Evolutionary conservation across 2,797 vertebrate genomes (phyloP), one percentile per base, ranked within the genome.

Genomic region (Microctenopoma stevenorrisi): DNA sequence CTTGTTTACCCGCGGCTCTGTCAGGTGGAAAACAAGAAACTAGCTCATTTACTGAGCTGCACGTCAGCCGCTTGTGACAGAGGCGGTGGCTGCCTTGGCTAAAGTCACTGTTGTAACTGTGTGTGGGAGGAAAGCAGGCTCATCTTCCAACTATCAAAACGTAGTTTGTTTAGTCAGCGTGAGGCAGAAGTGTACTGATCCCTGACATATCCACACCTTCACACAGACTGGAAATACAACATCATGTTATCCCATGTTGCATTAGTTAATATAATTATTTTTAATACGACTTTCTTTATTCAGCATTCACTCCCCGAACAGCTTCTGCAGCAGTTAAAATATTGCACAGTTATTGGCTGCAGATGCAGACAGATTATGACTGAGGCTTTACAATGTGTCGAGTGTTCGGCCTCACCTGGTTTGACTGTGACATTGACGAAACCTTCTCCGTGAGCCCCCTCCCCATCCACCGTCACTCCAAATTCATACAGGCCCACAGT

Each of bases 341-440:
- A 16, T 16, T 51, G 26, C 50, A 40, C 38, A 62, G 22, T 40
- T 8, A 28, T 47, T 49, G 50, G 18, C 16, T 3, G 43, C 16
- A n/a, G 15, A 9, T 16, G 9, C 7, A 1, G 7, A 3, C 1
- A 57, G 8, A 12, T 25, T 7, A 37, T 7, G 9, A 14, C 58
- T 14, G 16, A n/a, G 7, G 22, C 26, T 40, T 40, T 16, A 30
- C 4, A 10, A 1, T 2, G 2, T 1, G n/a, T 7, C 54, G 38
- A 48, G 25, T 51, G 58, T 49, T 63, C 5, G 0, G 8, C 3
- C 90, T 91, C 89, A 99, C 98, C 95, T 93, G 97, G 97, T 81
- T 97, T 98, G 59, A 99, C 98, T 0, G 97, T 99, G 12, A 99
- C 97, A 1, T 99, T 99, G 86, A 99, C 96, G 0, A 95, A 97